Evolutionary conservation across 1,140 invertebrate genomes (phyloP).

Genomic region (Drosophila navojoa): DNA sequence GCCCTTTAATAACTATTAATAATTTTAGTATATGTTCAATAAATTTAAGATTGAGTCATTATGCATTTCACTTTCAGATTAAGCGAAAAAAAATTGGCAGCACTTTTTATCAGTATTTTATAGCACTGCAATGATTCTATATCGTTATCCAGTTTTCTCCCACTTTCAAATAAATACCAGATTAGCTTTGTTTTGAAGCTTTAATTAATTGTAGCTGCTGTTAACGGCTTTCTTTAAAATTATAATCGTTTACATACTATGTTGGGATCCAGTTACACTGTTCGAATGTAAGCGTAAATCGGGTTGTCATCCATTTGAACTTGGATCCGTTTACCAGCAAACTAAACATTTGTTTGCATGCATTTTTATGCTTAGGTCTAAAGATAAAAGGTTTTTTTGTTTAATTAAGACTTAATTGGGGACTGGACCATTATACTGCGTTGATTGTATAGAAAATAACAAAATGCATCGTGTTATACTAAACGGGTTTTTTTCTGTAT

Average conservation of each 20-base stretch:
- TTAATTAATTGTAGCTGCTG: slow-evolving; percentile 58
- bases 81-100: neutral
- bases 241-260: slow-evolving; percentile 59
- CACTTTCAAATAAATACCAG: too few species aligned
- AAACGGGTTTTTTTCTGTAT: slow-evolving; percentile 34
- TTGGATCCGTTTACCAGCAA: slow-evolving; percentile 6
- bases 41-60: neutral
- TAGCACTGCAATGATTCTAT: neutral
- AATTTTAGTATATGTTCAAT: neutral
- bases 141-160: too few species aligned
- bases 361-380: slow-evolving; percentile 18
- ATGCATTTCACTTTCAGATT: neutral
- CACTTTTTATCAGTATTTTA: too few species aligned
- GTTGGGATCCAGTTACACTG: slow-evolving; percentile 67
- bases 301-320: slow-evolving; percentile 7
- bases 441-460: slow-evolving; percentile 21
- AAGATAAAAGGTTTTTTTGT: slow-evolving; percentile 9
- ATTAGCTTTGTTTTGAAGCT: slow-evolving; percentile 28
- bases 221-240: slow-evolving; percentile 56
- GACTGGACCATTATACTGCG: slow-evolving; percentile 8
- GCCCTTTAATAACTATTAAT: neutral
- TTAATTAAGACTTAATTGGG: slow-evolving; percentile 19
- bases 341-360: slow-evolving; percentile 13
- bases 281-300: slow-evolving; percentile 31
- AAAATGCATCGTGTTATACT: slow-evolving; percentile 45